phyloP scores from a whole-genome alignment of 2,797 vertebrate species.

The Tadarida brasiliensis region DNA sequence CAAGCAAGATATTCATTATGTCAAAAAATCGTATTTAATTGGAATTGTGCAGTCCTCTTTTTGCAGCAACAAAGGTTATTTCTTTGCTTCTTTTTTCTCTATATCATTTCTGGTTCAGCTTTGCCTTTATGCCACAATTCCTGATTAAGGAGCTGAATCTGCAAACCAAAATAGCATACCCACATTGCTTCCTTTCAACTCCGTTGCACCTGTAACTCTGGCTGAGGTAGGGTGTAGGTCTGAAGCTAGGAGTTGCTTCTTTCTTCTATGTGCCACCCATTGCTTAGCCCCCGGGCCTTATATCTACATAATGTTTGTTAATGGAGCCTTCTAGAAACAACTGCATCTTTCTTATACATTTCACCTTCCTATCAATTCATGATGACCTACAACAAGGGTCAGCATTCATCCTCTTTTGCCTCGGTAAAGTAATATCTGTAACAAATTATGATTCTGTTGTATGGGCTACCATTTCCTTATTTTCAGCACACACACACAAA shows the following conservation, averaged over 20 bases:
- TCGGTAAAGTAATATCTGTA: background rate
- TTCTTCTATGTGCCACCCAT: background rate
- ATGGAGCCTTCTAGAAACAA: background rate
- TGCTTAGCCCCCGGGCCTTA: background rate
- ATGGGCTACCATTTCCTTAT: background rate
- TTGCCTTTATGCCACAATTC: background rate
- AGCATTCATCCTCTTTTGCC: background rate
- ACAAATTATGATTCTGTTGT: background rate
- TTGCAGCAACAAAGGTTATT: background rate
- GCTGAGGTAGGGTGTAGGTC: background rate
- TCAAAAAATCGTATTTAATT: background rate
- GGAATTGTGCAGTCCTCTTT: background rate
- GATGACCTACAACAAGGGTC: background rate
- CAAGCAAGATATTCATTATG: background rate
- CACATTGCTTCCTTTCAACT: too few species aligned
- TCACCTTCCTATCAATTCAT: background rate
- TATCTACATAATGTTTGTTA: background rate
- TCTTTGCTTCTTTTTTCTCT: background rate
- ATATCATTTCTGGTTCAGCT: background rate
- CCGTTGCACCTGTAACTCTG: background rate
- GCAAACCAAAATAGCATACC: background rate
- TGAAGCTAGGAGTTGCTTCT: background rate
- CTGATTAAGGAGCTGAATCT: constrained; percentile 1
- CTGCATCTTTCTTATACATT: background rate
- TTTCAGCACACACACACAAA: background rate